Evolutionary conservation across 2,113 vertebrate genomes (phyloP).

Genomic region (Synchiropus splendidus): DNA sequence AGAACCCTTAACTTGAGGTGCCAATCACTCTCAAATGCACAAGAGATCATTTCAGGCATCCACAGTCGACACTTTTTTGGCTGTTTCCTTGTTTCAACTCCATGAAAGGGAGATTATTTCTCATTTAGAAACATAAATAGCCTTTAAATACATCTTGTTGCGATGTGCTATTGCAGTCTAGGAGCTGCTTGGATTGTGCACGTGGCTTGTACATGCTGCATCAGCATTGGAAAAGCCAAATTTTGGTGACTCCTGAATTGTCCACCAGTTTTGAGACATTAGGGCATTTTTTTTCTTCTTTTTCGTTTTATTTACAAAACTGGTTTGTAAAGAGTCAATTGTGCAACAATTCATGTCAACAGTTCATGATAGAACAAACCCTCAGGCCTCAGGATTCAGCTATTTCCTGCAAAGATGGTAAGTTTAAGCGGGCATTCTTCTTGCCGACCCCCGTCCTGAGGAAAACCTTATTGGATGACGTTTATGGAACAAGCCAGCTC

Average conservation of each 20-base stretch:
- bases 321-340: conserved; percentile 59
- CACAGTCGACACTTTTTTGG: conserved; percentile 19
- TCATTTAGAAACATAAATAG: conserved; percentile 30
- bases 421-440: conserved; percentile 16
- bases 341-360: conserved; percentile 44
- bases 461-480: conserved; percentile 19
- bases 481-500: conserved; percentile 20
- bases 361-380: background rate
- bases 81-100: conserved; percentile 28
- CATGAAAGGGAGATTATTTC: conserved; percentile 29
- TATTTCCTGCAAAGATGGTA: background rate
- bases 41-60: conserved; percentile 60
- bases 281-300: conserved; percentile 6
- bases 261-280: conserved; percentile 24
- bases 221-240: conserved; percentile 22
- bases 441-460: conserved; percentile 24
- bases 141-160: conserved; percentile 40
- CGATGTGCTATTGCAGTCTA: conserved; percentile 45
- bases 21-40: conserved; percentile 50
- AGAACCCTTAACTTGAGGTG: conserved; percentile 10
- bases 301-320: conserved; percentile 23
- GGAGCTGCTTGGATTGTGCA: conserved; percentile 52
- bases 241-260: conserved; percentile 34
- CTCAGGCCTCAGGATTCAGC: too few species aligned
- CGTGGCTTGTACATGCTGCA: conserved; percentile 28